Evolutionary conservation across 2,113 vertebrate genomes (phyloP).

Genomic region (Bubo scandiacus): DNA sequence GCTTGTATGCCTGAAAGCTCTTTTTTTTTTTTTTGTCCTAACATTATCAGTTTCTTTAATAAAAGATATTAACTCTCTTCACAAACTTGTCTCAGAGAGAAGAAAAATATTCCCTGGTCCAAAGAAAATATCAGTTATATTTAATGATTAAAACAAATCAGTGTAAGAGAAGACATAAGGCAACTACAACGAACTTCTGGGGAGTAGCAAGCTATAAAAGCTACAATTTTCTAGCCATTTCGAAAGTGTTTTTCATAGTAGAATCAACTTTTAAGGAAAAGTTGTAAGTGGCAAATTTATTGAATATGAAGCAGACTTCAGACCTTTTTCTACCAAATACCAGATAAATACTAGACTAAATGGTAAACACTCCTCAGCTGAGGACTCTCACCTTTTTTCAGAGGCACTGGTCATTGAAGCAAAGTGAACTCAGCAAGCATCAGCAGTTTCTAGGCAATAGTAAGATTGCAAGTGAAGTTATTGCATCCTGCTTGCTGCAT

Average conservation of each 20-base stretch:
- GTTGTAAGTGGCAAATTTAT: background rate
- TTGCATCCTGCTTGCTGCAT: background rate
- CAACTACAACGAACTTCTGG: background rate
- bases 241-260: background rate
- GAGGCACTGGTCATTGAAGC: background rate
- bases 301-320: background rate
- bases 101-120: background rate
- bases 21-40: background rate
- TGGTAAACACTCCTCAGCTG: background rate
- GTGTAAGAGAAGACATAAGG: background rate
- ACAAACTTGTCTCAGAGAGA: background rate
- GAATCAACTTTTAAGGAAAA: background rate
- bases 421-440: background rate
- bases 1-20: conserved; percentile 13
- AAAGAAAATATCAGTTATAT: background rate
- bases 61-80: conserved; percentile 17
- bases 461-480: background rate
- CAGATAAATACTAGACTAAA: background rate
- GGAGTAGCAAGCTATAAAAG: background rate
- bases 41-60: conserved; percentile 28
- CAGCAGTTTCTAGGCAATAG: fast-evolving
- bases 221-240: background rate
- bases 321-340: background rate
- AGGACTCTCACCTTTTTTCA: background rate
- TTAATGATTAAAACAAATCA: background rate